Evolutionary conservation across 2,797 vertebrate species (phyloP), one percentile per base, ranked within the genome.

Genomic region (Halcyon smyrnensis): DNA sequence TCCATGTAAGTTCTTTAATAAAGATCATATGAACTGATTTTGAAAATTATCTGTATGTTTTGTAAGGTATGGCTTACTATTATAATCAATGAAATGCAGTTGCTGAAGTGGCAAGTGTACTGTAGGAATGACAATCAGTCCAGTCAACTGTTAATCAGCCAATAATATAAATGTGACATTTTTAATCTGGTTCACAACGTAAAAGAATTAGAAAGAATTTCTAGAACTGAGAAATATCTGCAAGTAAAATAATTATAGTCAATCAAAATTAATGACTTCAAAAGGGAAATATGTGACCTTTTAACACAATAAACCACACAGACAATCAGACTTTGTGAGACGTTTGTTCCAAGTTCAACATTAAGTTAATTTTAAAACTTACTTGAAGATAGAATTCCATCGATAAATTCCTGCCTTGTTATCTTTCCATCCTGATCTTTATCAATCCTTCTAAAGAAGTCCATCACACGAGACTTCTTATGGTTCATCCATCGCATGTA

Each of bases 401-500:
- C 99, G 0, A 99, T 99, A 94, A 99, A 99, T 97, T 99, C 99
- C 97, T 99, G 99, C 20, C 99, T 98, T 20, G 99, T 99, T 97
- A 99, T 99, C 93, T 99, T 99, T 79, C 99, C 99, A 74, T 99
- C 99, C 97, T 99, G 99, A 97, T 99, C 99, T 97, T 99, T 99
- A 97, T 99, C 99, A 45, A 99, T 99, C 90, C 99, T 99, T 21
- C 99, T 98, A 97, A 99, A 99, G 97, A 99, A 99, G 95, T 99
- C 99, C 99, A 99, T 99, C 87, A 99, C 99, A 1, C 99, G 98
- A 18, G 99, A 99, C 95, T 99, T 99, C 97, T 99, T 99, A 94
- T 99, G 99, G 98, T 99, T 99, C 99, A 99, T 99, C 99, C 99
- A 99, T n/a, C 99, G 98, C 99, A 99, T 99, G 97, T 99, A 99